These are phyloP conservation scores for Xanthostigma xanthostigma DNA, from an alignment of 2,888 invertebrate genomes.

Conservation along the genomic window DNA sequence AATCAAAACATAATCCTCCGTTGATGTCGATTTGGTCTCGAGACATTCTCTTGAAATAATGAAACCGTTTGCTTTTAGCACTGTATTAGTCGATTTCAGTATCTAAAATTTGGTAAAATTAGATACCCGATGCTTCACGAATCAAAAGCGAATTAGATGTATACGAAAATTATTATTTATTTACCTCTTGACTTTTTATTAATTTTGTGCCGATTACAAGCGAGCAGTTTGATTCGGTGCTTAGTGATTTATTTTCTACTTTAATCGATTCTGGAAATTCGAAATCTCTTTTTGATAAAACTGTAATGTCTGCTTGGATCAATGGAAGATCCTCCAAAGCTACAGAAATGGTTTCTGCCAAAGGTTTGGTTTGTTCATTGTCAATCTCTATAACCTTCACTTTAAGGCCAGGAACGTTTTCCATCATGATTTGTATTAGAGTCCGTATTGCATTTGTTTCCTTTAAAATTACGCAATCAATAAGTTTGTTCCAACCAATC, in stretches of 20 bases:
- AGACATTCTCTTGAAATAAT: conserved; percentile 20
- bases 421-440: conserved; percentile 53
- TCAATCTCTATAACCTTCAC: conserved; percentile 39
- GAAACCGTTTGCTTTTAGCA: conserved; percentile 23
- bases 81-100: conserved; percentile 20
- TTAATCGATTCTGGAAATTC: conserved; percentile 35
- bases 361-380: conserved; percentile 26
- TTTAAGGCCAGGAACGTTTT: conserved; percentile 49
- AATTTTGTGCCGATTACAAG: conserved; percentile 25
- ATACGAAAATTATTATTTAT: conserved; percentile 8
- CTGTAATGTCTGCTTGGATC: conserved; percentile 47
- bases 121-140: background rate
- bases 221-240: conserved; percentile 17
- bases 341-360: conserved; percentile 39
- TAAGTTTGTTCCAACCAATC: too few relatives aligned
- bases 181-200: conserved; percentile 33
- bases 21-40: conserved; percentile 15
- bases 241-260: conserved; percentile 44
- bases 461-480: background rate
- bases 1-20: conserved; percentile 19
- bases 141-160: background rate
- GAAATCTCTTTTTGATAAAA: conserved; percentile 36
- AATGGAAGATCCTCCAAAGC: conserved; percentile 51
- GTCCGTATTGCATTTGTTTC: conserved; percentile 31
- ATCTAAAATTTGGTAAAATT: conserved; percentile 22